Evolutionary conservation across 2,888 invertebrate genomes (phyloP).

Genomic region (Lochmaea capreae): DNA sequence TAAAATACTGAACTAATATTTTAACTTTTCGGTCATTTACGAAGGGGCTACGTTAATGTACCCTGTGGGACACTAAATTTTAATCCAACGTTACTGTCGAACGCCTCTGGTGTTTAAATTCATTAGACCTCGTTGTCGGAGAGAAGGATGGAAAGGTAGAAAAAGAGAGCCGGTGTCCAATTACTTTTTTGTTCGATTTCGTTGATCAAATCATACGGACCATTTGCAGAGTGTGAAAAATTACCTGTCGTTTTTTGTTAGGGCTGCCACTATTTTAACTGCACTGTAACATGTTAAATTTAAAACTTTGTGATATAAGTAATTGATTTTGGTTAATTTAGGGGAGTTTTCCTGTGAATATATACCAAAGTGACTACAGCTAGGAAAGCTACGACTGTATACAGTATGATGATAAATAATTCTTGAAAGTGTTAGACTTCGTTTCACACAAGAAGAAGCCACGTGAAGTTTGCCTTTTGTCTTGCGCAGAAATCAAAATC

Average conservation of each 20-base stretch:
- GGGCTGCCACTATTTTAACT: neutral
- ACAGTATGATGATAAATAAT: too few relatives aligned
- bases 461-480: too few relatives aligned
- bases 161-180: constrained; percentile 16
- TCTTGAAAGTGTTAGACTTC: too few relatives aligned
- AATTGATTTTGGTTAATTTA: too few relatives aligned
- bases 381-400: too few relatives aligned
- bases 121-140: constrained; percentile 35
- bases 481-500: too few relatives aligned
- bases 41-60: constrained; percentile 22
- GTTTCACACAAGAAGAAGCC: too few relatives aligned
- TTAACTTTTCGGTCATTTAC: constrained; percentile 15
- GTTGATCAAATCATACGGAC: constrained; percentile 17
- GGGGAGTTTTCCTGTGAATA: too few relatives aligned
- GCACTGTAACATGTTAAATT: neutral
- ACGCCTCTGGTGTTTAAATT: constrained; percentile 38
- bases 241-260: constrained; percentile 4
- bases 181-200: constrained; percentile 32
- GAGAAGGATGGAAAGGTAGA: constrained; percentile 10
- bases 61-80: constrained; percentile 33
- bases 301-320: neutral
- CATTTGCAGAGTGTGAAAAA: constrained; percentile 26
- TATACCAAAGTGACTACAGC: too few relatives aligned
- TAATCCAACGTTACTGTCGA: constrained; percentile 28
- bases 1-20: constrained; percentile 13